Conservation (phyloP, 2,888 invertebrate genomes). For the Thereva unica region DNA sequence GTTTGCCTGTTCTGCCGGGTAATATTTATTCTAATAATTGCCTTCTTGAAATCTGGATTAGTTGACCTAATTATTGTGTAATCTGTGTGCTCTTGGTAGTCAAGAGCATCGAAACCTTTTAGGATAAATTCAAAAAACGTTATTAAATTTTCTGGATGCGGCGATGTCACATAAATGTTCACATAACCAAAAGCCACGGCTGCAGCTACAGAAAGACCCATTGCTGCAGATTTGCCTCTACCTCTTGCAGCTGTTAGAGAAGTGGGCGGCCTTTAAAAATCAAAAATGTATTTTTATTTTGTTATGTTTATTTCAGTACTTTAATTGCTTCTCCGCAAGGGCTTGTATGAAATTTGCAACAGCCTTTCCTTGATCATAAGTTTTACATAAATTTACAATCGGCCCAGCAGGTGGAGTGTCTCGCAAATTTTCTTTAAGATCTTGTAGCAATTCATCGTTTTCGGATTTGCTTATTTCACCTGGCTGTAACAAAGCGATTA, state of each 20-base stretch:
- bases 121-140: constrained; percentile 97
- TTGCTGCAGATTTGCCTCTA: constrained; percentile 95
- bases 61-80: constrained; percentile 93
- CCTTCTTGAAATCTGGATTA: constrained; percentile 95
- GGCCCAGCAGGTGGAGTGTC: constrained; percentile 92
- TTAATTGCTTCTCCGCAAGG: constrained; percentile 83
- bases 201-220: constrained; percentile 89
- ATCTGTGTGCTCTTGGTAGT: constrained; percentile 94
- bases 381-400: constrained; percentile 86
- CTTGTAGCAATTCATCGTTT: constrained; percentile 67
- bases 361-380: constrained; percentile 91
- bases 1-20: constrained; percentile 90
- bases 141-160: constrained; percentile 96
- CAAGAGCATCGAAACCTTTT: constrained; percentile 91
- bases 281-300: constrained; percentile 9
- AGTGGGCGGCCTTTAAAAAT: constrained; percentile 74
- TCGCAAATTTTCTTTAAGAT: constrained; percentile 78
- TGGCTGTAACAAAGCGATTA: constrained; percentile 44
- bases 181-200: constrained; percentile 80
- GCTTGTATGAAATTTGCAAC: constrained; percentile 92
- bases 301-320: constrained; percentile 52
- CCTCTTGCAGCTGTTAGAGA: constrained; percentile 96
- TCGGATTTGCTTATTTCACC: constrained; percentile 52
- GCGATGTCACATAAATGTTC: constrained; percentile 95
- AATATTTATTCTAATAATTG: constrained; percentile 90